Base-by-base conservation (phyloP, 2,113 vertebrate genomes). In the Bubo scandiacus region DNA sequence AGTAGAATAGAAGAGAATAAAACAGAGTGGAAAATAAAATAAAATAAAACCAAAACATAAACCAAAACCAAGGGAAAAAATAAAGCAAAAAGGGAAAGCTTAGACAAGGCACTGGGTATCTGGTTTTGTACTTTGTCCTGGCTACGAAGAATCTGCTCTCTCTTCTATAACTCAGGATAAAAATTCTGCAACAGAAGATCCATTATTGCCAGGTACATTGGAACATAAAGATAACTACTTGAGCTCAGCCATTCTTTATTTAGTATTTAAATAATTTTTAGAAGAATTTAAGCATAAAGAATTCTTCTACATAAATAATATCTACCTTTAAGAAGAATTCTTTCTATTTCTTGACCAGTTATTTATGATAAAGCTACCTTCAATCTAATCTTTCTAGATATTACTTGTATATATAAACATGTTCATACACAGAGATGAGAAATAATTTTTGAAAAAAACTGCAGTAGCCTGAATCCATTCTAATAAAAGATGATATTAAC, bases 1-100 rank as follows among this genome's bases (percentile, higher is more conserved):
- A 42, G 36, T 12, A 18, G 26, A 70, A 59, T 22, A 15, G 21
- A 63, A 47, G 4, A 9, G 34, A 66, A 30, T 8, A 9, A 38
- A 55, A 15, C 40, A 11, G 22, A 52, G 30, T 45, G 20, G 10
- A 36, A 20, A 66, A 45, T 9, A 34, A 8, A 45, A 45, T 10
- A 21, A 15, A 36, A 27, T 19, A 8, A 6, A 52, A 43, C 15
- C 18, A 25, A 57, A 81, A 5, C 7, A 36, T 12, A 68, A 74
- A 30, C 2, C 2, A 36, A 49, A 47, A 5, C 3, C 1, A 75
- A 30, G 18, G 25, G 1, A 21, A 34, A 49, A 43, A 43, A 19
- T 52, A 65, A 19, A 1, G 1, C 1, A 9, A 23, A 81, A 38
- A 1, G 5, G 2, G 25, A 51, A 45, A 49, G 4, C 5, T 57